These are phyloP conservation scores for Lycia hirtaria DNA, from an alignment of 2,888 invertebrate genomes.

Conservation along the genomic window DNA sequence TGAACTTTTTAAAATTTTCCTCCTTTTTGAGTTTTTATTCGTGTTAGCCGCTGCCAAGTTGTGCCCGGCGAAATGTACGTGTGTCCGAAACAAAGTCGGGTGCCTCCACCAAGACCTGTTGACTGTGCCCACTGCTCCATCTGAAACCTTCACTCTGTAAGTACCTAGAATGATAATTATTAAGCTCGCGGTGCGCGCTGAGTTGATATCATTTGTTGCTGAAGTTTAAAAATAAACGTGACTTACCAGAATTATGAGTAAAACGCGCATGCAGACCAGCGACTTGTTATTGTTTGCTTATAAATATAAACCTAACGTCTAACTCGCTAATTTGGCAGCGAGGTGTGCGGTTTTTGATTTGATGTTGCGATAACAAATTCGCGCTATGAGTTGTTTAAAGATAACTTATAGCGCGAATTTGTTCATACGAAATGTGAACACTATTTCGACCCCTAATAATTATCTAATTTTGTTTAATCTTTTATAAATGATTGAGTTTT, in stretches of 20 bases:
- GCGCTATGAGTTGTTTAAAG: too few relatives aligned
- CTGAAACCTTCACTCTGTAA: conserved; percentile 72
- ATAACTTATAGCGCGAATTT: too few relatives aligned
- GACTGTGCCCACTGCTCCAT: conserved; percentile 60
- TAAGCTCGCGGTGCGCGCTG: neutral
- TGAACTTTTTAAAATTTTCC: conserved; percentile 53
- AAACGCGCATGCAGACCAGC: conserved; percentile 44
- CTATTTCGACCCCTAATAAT: too few relatives aligned
- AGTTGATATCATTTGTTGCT: conserved; percentile 4
- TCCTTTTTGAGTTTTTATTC: conserved; percentile 53
- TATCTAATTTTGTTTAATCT: too few relatives aligned
- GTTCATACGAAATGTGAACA: too few relatives aligned
- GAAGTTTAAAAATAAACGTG: conserved; percentile 51
- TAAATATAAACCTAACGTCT: too few relatives aligned
- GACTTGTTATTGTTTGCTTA: conserved; percentile 57
- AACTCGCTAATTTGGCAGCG: too few relatives aligned
- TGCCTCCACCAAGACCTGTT: conserved; percentile 66
- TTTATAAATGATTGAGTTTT: too few relatives aligned
- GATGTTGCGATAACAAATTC: too few relatives aligned
- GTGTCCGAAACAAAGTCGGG: conserved; percentile 61
- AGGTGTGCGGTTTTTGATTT: too few relatives aligned
- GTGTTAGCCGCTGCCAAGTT: conserved; percentile 45
- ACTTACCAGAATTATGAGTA: conserved; percentile 31
- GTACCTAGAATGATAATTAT: conserved; percentile 44
- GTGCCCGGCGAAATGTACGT: conserved; percentile 70